These are phyloP conservation scores for Teinopalpus imperialis DNA, from an alignment of 2,888 invertebrate genomes.

Conservation along the genomic window DNA sequence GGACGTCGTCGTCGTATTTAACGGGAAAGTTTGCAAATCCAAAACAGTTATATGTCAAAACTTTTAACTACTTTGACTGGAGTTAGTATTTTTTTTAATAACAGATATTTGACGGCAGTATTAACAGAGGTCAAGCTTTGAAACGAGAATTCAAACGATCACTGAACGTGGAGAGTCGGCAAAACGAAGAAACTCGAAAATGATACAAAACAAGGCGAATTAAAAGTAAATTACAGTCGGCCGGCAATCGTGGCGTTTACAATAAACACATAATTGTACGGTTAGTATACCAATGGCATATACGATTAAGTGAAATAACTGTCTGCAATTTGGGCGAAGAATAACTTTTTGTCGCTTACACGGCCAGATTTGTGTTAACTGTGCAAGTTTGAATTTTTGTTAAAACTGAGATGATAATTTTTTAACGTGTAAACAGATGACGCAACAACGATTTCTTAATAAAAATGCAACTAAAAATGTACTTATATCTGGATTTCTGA, in stretches of 20 bases:
- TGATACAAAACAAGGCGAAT: constrained; percentile 79
- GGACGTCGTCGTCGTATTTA: too few species aligned
- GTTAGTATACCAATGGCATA: constrained; percentile 75
- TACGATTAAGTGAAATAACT: constrained; percentile 70
- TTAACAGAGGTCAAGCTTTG: too few species aligned
- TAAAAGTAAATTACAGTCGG: constrained; percentile 79
- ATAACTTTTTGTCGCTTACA: constrained; percentile 47
- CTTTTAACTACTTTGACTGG: too few species aligned
- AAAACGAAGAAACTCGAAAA: constrained; percentile 76
- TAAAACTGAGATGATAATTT: not conserved
- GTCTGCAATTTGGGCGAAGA: constrained; percentile 56
- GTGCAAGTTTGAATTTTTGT: constrained; percentile 7
- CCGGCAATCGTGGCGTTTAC: constrained; percentile 80
- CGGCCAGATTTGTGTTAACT: constrained; percentile 28
- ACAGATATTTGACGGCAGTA: too few species aligned
- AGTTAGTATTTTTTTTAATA: too few species aligned
- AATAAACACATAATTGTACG: constrained; percentile 83
- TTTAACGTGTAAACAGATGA: too few species aligned
- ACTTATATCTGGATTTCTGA: too few species aligned
- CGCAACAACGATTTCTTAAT: too few species aligned
- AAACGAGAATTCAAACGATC: constrained; percentile 52
- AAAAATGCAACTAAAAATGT: too few species aligned
- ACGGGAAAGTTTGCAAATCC: too few species aligned
- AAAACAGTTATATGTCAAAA: too few species aligned
- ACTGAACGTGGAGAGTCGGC: constrained; percentile 41